Conservation (phyloP, 2,113 vertebrate species). For the Xenopus laevis region DNA sequence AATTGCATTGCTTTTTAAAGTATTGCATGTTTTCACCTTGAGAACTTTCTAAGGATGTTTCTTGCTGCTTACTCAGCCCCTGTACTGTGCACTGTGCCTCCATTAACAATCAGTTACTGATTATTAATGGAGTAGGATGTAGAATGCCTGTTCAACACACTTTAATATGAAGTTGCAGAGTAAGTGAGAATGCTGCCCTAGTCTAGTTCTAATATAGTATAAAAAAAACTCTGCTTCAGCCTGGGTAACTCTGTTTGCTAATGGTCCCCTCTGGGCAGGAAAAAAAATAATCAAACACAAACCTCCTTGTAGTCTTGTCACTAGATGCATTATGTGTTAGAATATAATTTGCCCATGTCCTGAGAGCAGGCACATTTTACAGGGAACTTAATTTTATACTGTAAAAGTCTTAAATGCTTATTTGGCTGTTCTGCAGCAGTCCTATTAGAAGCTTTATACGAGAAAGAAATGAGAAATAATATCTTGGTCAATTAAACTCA, state of each 20-base stretch:
- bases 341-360: constrained; percentile 33
- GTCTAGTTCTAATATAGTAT: not conserved
- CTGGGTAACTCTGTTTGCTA: not conserved
- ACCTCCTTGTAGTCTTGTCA: constrained; percentile 2
- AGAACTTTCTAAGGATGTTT: not conserved
- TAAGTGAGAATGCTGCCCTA: not conserved
- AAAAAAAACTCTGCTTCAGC: not conserved
- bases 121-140: not conserved
- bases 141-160: not conserved
- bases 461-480: constrained; percentile 44
- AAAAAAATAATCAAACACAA: constrained; percentile 12
- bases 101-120: not conserved
- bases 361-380: constrained; percentile 28
- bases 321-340: constrained; percentile 26
- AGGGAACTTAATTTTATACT: constrained; percentile 44
- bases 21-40: not conserved
- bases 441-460: constrained; percentile 43
- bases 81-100: too few relatives aligned
- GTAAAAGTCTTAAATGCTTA: constrained; percentile 45
- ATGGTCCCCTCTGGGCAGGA: constrained; percentile 14
- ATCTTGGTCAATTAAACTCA: constrained; percentile 47
- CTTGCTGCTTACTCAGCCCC: not conserved
- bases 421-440: constrained; percentile 40
- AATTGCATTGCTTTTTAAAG: too few relatives aligned
- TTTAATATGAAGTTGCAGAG: not conserved